phyloP scores from a whole-genome alignment of 2,797 vertebrate species.

The Hippocampus kuda region DNA sequence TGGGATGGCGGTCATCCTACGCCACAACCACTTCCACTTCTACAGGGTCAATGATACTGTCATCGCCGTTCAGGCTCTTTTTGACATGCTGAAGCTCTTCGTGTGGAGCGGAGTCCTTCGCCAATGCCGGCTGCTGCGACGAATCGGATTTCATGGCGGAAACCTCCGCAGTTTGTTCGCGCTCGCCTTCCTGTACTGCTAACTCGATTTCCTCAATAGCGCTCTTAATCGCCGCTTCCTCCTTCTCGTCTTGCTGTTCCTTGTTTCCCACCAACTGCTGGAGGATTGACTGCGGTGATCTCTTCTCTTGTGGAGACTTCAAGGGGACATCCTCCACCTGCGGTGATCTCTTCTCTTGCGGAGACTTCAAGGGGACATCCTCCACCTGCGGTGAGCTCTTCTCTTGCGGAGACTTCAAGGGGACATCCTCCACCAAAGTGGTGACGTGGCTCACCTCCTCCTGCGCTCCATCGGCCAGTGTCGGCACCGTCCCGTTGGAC shows the following conservation, averaged over 20 bases:
- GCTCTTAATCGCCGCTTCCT: conserved; percentile 29
- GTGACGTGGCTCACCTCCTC: conserved; percentile 29
- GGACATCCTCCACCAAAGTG: neutral
- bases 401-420: conserved; percentile 28
- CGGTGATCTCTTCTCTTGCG: no score
- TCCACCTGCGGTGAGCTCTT: conserved; percentile 25
- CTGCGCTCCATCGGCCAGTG: conserved; percentile 43
- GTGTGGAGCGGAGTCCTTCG: conserved; percentile 20
- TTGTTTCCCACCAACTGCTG: conserved; percentile 32
- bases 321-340: conserved; percentile 10
- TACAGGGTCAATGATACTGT: conserved; percentile 27
- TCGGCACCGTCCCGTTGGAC: neutral
- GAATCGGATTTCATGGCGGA: conserved; percentile 26
- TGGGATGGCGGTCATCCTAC: conserved; percentile 1
- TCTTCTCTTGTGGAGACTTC: conserved; percentile 29
- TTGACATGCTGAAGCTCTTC: conserved; percentile 27
- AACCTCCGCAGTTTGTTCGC: conserved; percentile 13
- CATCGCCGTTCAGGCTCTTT: conserved; percentile 29
- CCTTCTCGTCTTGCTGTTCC: conserved; percentile 19
- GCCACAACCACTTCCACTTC: conserved; percentile 44
- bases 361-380: conserved; percentile 28
- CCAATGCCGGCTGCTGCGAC: neutral
- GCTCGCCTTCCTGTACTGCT: conserved; percentile 38
- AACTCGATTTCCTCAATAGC: conserved; percentile 45
- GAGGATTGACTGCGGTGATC: conserved; percentile 31